Evolutionary conservation across 2,797 vertebrate genomes (phyloP).

Genomic region (Channallabes apus): DNA sequence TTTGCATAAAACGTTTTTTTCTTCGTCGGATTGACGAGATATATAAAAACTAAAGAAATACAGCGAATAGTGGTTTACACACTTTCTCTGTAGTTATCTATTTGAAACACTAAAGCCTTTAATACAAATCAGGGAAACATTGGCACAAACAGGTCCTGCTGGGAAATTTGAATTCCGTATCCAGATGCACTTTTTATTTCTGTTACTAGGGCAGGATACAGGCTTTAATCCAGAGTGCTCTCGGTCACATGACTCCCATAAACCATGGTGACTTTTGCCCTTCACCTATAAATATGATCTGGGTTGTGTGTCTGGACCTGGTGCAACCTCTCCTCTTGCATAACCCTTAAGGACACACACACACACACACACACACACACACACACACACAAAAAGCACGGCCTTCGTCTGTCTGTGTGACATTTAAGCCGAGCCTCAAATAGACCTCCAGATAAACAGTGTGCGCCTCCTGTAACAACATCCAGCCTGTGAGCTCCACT

Average conservation of each 20-base stretch:
- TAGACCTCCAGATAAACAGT: conserved; percentile 23
- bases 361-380: conserved; percentile 39
- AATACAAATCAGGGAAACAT: background rate
- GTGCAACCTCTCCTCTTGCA: conserved; percentile 63
- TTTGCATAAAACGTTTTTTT: no score
- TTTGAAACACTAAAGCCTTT: background rate
- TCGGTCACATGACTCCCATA: conserved; percentile 36
- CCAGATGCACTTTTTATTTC: background rate
- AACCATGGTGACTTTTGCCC: conserved; percentile 47
- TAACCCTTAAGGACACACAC: conserved; percentile 55
- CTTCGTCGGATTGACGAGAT: no score
- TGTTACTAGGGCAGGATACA: background rate
- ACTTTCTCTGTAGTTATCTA: background rate
- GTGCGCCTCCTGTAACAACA: background rate
- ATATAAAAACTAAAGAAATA: background rate
- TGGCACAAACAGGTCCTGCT: background rate
- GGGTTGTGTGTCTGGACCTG: conserved; percentile 50
- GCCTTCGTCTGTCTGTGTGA: conserved; percentile 38
- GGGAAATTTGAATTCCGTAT: background rate
- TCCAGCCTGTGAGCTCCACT: background rate
- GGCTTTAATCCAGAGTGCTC: conserved; percentile 34
- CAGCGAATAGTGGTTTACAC: background rate
- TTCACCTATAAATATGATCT: conserved; percentile 66
- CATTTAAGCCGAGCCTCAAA: conserved; percentile 21
- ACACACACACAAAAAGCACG: conserved; percentile 14